Evolutionary conservation across 2,113 vertebrate species (phyloP).

Genomic region (Tretioscincus oriximinensis): DNA sequence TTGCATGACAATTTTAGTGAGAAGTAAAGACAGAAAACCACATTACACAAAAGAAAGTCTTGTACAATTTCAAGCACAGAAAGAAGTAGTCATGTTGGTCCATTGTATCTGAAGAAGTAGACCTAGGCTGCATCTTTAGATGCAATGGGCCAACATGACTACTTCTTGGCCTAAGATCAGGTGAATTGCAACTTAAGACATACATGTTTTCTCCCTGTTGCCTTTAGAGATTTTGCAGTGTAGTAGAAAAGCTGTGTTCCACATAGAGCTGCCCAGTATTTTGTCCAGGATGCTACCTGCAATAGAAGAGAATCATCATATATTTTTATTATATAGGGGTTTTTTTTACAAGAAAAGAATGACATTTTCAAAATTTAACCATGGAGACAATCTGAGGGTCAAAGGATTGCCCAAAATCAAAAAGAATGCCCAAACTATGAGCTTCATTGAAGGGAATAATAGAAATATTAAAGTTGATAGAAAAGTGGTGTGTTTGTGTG

Average conservation of each 20-base stretch:
- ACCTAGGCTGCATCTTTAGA: no score
- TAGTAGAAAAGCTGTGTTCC: slow-evolving; percentile 94
- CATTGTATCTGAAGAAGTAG: no score
- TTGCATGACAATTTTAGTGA: no score
- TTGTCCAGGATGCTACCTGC: slow-evolving; percentile 97
- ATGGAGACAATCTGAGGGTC: no score
- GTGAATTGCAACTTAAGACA: slow-evolving; percentile 72
- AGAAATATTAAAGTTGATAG: background rate
- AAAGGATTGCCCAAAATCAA: no score
- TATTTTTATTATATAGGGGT: background rate
- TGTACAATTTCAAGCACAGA: no score
- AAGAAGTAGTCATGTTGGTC: no score
- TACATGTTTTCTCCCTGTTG: slow-evolving; percentile 97
- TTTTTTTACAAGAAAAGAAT: background rate
- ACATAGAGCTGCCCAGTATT: slow-evolving; percentile 95
- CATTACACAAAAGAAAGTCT: no score
- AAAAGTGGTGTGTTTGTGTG: background rate
- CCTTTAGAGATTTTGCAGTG: slow-evolving; percentile 96
- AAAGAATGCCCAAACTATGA: background rate
- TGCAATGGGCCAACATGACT: no score
- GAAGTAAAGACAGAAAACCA: no score
- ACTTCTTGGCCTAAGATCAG: no score
- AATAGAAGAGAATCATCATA: slow-evolving; percentile 14
- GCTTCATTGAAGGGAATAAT: background rate
- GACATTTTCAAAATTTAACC: background rate